These are phyloP conservation scores for Trididemnum nubilum DNA, from an alignment of 23 tunicate genomes.

Conservation along the genomic window DNA sequence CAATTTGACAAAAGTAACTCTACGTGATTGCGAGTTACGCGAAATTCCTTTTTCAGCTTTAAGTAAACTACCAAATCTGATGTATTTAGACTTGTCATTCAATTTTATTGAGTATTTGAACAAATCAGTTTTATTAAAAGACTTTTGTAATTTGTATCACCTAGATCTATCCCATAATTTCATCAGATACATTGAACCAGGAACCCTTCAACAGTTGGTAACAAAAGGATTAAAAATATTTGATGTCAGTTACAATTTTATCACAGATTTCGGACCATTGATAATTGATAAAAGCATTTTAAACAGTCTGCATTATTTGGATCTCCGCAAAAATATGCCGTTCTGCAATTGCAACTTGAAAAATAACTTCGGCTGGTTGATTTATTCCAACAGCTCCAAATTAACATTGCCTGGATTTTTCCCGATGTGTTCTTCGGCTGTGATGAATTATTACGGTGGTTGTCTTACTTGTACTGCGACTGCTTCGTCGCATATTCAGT, in stretches of 20 bases:
- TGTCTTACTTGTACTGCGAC: conserved; percentile 19
- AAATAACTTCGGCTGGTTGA: not conserved
- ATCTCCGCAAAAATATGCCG: not conserved
- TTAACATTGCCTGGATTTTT: not conserved
- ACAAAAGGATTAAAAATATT: not conserved
- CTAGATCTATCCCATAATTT: not conserved
- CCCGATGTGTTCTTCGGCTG: not conserved
- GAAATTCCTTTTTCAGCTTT: not conserved
- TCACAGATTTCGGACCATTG: not conserved
- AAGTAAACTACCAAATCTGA: not conserved
- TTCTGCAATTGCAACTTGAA: not conserved
- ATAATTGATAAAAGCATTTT: not conserved
- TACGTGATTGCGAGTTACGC: not conserved
- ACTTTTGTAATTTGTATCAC: too few relatives aligned
- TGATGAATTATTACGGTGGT: conserved; percentile 7
- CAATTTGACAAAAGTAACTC: not conserved
- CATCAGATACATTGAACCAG: not conserved
- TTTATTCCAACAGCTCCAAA: not conserved
- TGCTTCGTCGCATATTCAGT: not conserved
- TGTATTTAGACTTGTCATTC: not conserved
- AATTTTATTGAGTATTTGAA: not conserved
- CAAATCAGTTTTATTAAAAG: not conserved
- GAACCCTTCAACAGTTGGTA: not conserved
- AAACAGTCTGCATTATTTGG: not conserved
- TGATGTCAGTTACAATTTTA: not conserved